Evolutionary conservation across 2,888 invertebrate genomes (phyloP).

Genomic region (Rhagonycha fulva): DNA sequence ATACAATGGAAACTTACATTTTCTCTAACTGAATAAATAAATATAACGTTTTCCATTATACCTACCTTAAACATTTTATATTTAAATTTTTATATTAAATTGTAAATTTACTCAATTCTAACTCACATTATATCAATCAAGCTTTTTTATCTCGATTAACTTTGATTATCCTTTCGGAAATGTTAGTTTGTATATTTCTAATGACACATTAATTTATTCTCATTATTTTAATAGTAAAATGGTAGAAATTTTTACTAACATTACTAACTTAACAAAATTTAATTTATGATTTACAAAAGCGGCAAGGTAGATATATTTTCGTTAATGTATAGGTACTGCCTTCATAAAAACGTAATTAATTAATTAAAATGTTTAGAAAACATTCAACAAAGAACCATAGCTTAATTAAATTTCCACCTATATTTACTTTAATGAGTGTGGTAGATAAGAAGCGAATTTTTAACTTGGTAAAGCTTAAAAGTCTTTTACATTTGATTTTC

Average conservation of each 20-base stretch:
- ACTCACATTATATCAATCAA: not conserved
- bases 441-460: not conserved
- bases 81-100: not conserved
- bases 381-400: not conserved
- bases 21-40: not conserved
- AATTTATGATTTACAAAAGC: not conserved
- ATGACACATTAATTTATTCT: too few species aligned
- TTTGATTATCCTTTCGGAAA: not conserved
- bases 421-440: conserved; percentile 1
- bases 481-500: conserved; percentile 3
- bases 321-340: not conserved
- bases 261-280: too few species aligned
- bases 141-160: not conserved
- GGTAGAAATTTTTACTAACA: too few species aligned
- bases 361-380: not conserved
- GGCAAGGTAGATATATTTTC: not conserved
- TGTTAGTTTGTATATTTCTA: not conserved
- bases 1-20: not conserved
- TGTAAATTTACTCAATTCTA: not conserved
- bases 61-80: not conserved
- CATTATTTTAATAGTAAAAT: too few species aligned
- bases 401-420: not conserved
- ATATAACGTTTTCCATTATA: not conserved
- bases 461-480: conserved; percentile 10
- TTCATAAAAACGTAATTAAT: not conserved